Base-by-base conservation (phyloP, 2,888 invertebrate genomes). In the Sceliomorpha sp. region DNA sequence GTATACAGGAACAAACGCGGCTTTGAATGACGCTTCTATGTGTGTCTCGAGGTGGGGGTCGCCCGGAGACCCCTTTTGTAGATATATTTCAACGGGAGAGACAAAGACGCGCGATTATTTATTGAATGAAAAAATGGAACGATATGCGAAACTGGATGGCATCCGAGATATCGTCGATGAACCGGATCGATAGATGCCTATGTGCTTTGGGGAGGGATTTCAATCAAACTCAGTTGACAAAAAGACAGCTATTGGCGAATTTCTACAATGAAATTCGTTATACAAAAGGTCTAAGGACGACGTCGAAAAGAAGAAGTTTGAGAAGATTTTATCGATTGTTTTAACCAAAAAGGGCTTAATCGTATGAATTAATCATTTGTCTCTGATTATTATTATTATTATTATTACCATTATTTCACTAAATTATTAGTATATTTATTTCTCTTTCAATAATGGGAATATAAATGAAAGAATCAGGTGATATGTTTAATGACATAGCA, bases 21-120 rank as follows among this genome's bases (percentile, higher is more conserved):
- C 76, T 77, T 85, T 85, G 83, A 86, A 80, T 79, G 82, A 78
- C 78, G 79, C 75, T 76, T 78, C 74, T 82, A 82, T 79, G 73
- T 77, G 69, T 56, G 73, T 78, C 73, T 50, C 64, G 64, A 66
- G 60, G 75, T 73, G 66, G 70, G 72, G 73, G 63, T 64, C 45
- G 10, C 29, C 10, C 39, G 24, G 36, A 24, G 26, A 13, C 9
- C 12, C 31, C 66, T 42, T 69, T 72, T 72, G 69, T 70, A 26
- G 53, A 39, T 47, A 56, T 56, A 60, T 58, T 50, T 39, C 27
- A 42, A 39, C 45, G 47, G 20, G 40, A 31, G 53, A 50, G 56
- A 70, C 66, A 70, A 66, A 60, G 56, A 67, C 58, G 56, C 44
- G 51, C 68, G 58, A 62, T 69, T 62, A 58, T 62, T 62, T 51